Evolutionary conservation across 2,888 invertebrate genomes (phyloP), one percentile per base, ranked within the genome.

Genomic region (Digitonthophagus gazella): DNA sequence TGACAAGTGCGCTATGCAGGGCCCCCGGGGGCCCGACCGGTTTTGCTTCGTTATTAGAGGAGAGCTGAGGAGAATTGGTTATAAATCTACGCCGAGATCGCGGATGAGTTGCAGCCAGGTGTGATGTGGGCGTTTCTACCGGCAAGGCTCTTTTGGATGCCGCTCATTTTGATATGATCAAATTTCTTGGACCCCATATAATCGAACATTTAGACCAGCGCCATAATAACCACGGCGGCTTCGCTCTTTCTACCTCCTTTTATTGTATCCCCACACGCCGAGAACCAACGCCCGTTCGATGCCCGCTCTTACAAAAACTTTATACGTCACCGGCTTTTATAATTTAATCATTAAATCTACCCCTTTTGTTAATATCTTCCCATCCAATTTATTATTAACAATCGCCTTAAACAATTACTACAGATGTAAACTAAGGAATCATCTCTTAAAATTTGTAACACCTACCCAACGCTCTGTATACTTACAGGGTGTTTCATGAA

Each of bases 91-190:
- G 67, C 69, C 72, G 72, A 73, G 75, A 75, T 75, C 74, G 74
- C 73, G 73, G 74, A 74, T 74, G 75, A 74, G 73, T 73, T 72
- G 75, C 71, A 74, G 73, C 75, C 75, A 77, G 75, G 75, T 77
- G 76, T 77, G 73, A 77, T 75, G 76, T 76, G 71, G 76, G 76
- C 76, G 76, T 74, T 74, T 68, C 76, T 70, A 71, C 73, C 73
- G 74, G 73, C 74, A 72, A 75, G 72, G 72, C 72, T 71, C 74
- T 75, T 76, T 75, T 74, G 73, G 74, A 72, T 72, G 74, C 74
- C 75, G 75, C 75, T 74, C 70, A 71, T 69, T 70, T 71, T 71
- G 74, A 75, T 75, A 73, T 71, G 74, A 75, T 75, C 72, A 72
- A 71, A 67, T 70, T 69, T 67, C 71, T 64, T 57, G 64, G 56